Evolutionary conservation across 2,888 invertebrate genomes (phyloP), one percentile per base, ranked within the genome.

Genomic region (Ophion slaviceki): DNA sequence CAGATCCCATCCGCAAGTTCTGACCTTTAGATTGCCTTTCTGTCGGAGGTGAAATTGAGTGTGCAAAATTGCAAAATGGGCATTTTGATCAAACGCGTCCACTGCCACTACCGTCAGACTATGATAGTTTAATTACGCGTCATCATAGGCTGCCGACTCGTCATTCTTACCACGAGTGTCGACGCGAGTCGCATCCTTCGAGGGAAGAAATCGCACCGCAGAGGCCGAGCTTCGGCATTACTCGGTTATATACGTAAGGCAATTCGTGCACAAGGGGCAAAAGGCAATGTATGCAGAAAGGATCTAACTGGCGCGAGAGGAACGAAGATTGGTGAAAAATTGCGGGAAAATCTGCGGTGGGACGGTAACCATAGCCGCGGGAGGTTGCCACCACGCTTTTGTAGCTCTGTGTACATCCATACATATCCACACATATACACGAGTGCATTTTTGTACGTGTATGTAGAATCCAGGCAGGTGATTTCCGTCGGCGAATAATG

Each of bases 261-360:
- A 66, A n/a, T 24, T n/a, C n/a, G 17, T 40, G 53, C 61, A 47
- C 28, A n/a, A 68, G 32, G 66, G 59, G 10, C 20, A 45, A 68
- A 74, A 66, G 59, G 61, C 40, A 57, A 53, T 62, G 53, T 70
- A 74, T 67, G 53, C 53, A 80, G n/a, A 80, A 68, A 67, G 62
- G n/a, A 67, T 67, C 36, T 64, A 85, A 84, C 66, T 70, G 57
- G 80, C 75, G 70, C 70, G 61, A 47, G 74, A 82, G 82, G 72
- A 84, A 85, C 62, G 80, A 78, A 64, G 81, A 87, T 81, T 87
- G 77, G 84, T 85, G 84, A 85, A 86, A 83, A 88, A 85, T 85
- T 79, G 80, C 78, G 67, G 40, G 64, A 72, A 81, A 83, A 82
- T 79, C 75, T 70, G 62, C 61, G 78, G 68, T 47, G 36, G 64